Evolutionary conservation across 2,113 vertebrate species (phyloP).

Genomic region (Vireo altiloquus): DNA sequence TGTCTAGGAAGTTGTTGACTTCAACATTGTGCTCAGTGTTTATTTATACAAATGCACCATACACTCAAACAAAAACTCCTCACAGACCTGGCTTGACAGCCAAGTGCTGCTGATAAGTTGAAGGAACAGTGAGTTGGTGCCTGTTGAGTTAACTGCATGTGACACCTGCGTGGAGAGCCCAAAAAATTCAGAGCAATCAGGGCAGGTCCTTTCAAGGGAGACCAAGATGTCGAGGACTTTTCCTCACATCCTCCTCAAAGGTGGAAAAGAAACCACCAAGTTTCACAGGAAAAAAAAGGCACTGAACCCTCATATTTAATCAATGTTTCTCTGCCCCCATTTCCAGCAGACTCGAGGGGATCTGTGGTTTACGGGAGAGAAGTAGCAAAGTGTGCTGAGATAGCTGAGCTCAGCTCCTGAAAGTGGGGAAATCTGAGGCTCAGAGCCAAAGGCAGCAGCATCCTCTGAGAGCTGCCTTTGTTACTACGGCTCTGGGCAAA

Average conservation of each 20-base stretch:
- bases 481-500: background rate
- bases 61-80: conserved; percentile 55
- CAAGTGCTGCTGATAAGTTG: conserved; percentile 54
- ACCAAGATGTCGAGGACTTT: background rate
- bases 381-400: background rate
- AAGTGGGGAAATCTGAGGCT: background rate
- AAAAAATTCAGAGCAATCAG: background rate
- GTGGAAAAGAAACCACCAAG: background rate
- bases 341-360: background rate
- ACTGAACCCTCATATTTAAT: background rate
- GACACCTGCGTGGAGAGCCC: background rate
- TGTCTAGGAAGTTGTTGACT: conserved; percentile 62
- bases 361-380: background rate
- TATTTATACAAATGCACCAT: conserved; percentile 63
- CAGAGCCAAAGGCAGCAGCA: background rate
- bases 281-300: background rate
- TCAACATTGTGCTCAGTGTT: conserved; percentile 61
- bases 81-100: background rate
- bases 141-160: background rate
- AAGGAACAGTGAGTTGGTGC: background rate
- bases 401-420: background rate
- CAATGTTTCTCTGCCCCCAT: accelerated
- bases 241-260: background rate
- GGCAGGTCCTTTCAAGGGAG: background rate
- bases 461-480: background rate